Percentiles rank a stretch among this genome's conserved stretches.
Evolutionary conservation across 2,888 invertebrate genomes (phyloP).

Genomic region (Tridacna crocea): DNA sequence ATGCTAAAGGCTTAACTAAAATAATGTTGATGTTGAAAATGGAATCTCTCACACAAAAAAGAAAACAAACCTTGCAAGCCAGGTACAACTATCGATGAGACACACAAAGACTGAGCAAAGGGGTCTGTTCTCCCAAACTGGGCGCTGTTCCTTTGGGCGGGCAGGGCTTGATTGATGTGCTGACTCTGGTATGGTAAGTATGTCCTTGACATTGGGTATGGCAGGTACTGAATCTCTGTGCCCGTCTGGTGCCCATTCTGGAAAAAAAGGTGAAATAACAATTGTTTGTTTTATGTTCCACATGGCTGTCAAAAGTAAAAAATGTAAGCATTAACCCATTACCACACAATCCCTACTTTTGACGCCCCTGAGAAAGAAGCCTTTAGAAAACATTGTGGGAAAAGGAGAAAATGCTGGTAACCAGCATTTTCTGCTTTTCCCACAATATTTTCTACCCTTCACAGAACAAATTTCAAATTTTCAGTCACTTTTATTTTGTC

Average conservation of each 20-base stretch:
- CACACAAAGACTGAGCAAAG: constrained; percentile 94
- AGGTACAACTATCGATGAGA: constrained; percentile 96
- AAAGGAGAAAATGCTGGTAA: background rate
- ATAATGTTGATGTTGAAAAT: too few species aligned
- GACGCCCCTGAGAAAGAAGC: too few species aligned
- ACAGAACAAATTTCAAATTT: too few species aligned
- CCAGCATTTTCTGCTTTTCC: background rate
- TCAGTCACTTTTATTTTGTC: too few species aligned
- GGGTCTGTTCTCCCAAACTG: constrained; percentile 88
- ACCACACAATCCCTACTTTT: too few species aligned
- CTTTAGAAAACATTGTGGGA: background rate
- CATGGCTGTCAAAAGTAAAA: background rate
- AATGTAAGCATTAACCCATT: too few species aligned
- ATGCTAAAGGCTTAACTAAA: too few species aligned
- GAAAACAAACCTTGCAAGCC: constrained; percentile 88
- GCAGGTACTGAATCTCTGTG: constrained; percentile 82
- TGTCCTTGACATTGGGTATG: constrained; percentile 89
- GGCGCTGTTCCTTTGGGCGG: constrained; percentile 79
- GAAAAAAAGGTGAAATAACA: constrained; percentile 41
- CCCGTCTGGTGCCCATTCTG: constrained; percentile 69
- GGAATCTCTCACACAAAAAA: too few species aligned
- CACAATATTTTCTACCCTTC: too few species aligned
- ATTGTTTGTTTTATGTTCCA: background rate
- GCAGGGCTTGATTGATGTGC: constrained; percentile 76
- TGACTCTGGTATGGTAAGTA: constrained; percentile 83